Base-by-base conservation (phyloP, 2,888 invertebrate species). In the Phyto melanocephala region DNA sequence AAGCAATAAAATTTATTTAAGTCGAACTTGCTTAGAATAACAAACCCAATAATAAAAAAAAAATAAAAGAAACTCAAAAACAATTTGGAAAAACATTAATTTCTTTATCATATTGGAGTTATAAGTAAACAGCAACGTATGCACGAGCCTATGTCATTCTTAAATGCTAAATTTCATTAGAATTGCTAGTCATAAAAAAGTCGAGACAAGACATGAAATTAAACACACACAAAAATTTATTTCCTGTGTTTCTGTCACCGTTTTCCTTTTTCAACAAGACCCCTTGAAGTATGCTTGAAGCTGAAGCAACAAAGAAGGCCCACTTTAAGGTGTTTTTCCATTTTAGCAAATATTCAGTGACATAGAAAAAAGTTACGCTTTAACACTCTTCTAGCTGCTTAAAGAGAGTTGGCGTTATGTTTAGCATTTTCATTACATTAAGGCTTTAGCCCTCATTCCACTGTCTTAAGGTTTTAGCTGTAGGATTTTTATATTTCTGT, bases 261-360 rank as follows among this genome's bases (percentile, higher is more conserved):
- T 22, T 0, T 22, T 50, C 28, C 28, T 28, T 28, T 28, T 6
- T 28, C 4, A 0, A 1, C 17, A 52, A 3, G n/a, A 33, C 28
- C 33, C 63, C 63, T 65, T 35, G 63, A 72, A 40, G n/a, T 5
- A n/a, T 65, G 17, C 20, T 65, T 22, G 1, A 65, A 58, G 17
- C 58, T 52, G n/a, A 71, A 74, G 28, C 28, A n/a, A n/a, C n/a
- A 60, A 17, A 1, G 52, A 67, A 60, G 76, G 82, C 75, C 75
- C 75, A 76, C 71, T 79, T 79, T 76, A 67, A 82, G 82, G 71
- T 76, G 79, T 72, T 63, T 50, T 52, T 65, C 40, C 24, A n/a
- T 11, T n/a, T 42, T n/a, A 20, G 20, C 42, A 70, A 70, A 76
- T 71, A 71, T 54, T 62, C 42, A 42, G 20, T 50, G 10, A 62